Evolutionary conservation across 2,888 invertebrate genomes (phyloP), one percentile per base, ranked within the genome.

Genomic region (Alviniconcha strummeri): DNA sequence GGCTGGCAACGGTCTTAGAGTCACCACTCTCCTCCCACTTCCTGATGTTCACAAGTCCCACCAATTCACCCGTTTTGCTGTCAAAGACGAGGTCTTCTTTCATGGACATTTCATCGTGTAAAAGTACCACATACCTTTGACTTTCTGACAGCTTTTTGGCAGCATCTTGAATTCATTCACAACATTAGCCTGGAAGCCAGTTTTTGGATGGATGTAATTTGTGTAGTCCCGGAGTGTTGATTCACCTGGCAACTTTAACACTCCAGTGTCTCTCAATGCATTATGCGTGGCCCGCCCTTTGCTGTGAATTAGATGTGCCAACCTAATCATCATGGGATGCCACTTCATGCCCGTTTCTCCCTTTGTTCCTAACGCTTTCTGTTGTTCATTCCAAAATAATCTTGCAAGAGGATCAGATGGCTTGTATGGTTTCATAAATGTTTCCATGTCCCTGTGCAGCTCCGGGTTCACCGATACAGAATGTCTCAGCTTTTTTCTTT

Each of bases 21-120:
- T 56, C 6, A 1, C 7, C 5, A 1, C 55, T 9, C 19, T 13
- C 5, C 0, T 54, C 9, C 80, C 80, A 72, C 5, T 72, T 17
- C 2, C 19, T 5, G 0, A n/a, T 9, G 11, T 80, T 80, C 9
- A 80, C 56, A 56, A 80, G 71, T 0, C 80, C 71, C 0, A 80
- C 69, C 0, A 71, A 0, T 5, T 80, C 71, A 8, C 64, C 56
- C 0, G n/a, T 55, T 19, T 55, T 80, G 17, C 3, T 71, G 19
- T 80, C 80, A 69, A 69, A 80, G 1, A 80, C 80, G 6, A 80
- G 55, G 80, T 80, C 80, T 13, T 17, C 55, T 80, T 80, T 80
- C 0, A 80, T 55, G 4, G 55, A 11, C 80, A 80, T 80, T 55
- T 80, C 71, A 19, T 80, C 80, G 56, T 80, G 80, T 3, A 80